Evolutionary conservation across 1,140 invertebrate species (phyloP), one percentile per base, ranked within the genome.

Genomic region (Tyrophagus putrescentiae): DNA sequence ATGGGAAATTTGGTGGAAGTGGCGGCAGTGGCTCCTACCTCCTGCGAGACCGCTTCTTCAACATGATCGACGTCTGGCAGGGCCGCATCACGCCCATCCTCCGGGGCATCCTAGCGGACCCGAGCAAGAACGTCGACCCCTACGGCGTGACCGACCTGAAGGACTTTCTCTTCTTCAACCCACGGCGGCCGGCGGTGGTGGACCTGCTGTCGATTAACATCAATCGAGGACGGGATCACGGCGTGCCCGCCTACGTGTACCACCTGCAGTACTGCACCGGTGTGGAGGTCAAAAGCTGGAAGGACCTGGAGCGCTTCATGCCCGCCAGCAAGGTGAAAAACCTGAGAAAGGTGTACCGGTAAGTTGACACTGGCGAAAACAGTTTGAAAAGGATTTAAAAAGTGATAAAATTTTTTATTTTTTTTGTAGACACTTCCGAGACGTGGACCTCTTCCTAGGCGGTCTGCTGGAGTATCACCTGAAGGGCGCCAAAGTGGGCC

Each of bases 241-340:
- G 76, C 6, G 61, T 80, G 29, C 74, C 75, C 23, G 70, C 72
- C 36, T 79, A 79, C 64, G 77, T 73, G 36, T 44, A 64, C n/a
- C 68, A 66, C 52, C 39, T 68, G 25, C 27, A 88, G 72, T 88
- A 86, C 77, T 93, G 87, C 67, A 87, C 87, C 3, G 74, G 91
- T 57, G 68, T 70, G 28, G 56, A 66, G 31, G 72, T 73, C 0
- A 65, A 60, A 9, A 67, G 67, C 1, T 80, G 78, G 68, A 70
- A 73, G 27, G 77, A 77, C 39, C 69, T 73, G 45, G n/a, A 66
- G 11, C 13, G 41, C 1, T 50, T 64, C n/a, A 67, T 67, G 50
- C 44, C 63, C 1, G 4, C 23, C 6, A 39, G 23, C 25, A 64
- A 57, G n/a, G 53, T 52, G 11, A 32, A 29, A 42, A 57, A 48